Evolutionary conservation across 2,888 invertebrate genomes (phyloP).

Genomic region (Mamestra brassicae): DNA sequence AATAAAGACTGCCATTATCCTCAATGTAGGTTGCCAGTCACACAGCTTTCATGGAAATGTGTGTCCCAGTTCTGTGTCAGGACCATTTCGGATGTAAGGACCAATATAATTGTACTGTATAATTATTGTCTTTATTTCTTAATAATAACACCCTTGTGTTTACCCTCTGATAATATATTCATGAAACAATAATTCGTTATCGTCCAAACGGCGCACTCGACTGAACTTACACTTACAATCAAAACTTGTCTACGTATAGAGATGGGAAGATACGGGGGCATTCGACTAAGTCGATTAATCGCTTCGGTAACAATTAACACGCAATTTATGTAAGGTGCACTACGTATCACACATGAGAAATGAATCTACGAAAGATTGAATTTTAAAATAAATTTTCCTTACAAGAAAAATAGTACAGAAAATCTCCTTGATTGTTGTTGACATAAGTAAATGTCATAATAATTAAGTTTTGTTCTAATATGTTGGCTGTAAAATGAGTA

Average conservation of each 20-base stretch:
- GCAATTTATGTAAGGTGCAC: conserved; percentile 43
- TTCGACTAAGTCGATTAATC: conserved; percentile 58
- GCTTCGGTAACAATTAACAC: conserved; percentile 59
- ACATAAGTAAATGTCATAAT: too few relatives aligned
- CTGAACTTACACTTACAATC: conserved; percentile 58
- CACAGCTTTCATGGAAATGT: conserved; percentile 33
- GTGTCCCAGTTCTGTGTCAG: background rate
- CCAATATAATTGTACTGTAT: background rate
- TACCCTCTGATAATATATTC: conserved; percentile 68
- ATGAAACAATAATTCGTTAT: conserved; percentile 72
- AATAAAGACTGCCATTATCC: conserved; percentile 9
- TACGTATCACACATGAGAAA: conserved; percentile 17
- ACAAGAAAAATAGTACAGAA: too few relatives aligned
- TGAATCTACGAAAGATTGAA: conserved; percentile 14
- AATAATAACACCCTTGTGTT: conserved; percentile 43
- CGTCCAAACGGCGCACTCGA: conserved; percentile 58
- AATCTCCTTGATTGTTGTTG: too few relatives aligned
- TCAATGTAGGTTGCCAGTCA: conserved; percentile 19
- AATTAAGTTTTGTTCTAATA: background rate
- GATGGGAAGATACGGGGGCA: conserved; percentile 46
- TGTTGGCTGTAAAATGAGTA: conserved; percentile 40
- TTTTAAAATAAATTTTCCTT: background rate
- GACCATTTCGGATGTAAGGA: background rate
- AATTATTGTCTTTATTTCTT: too few relatives aligned
- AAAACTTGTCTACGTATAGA: conserved; percentile 55